Base-by-base conservation (phyloP, 2,888 invertebrate genomes). In the Epistrophe grossulariae region DNA sequence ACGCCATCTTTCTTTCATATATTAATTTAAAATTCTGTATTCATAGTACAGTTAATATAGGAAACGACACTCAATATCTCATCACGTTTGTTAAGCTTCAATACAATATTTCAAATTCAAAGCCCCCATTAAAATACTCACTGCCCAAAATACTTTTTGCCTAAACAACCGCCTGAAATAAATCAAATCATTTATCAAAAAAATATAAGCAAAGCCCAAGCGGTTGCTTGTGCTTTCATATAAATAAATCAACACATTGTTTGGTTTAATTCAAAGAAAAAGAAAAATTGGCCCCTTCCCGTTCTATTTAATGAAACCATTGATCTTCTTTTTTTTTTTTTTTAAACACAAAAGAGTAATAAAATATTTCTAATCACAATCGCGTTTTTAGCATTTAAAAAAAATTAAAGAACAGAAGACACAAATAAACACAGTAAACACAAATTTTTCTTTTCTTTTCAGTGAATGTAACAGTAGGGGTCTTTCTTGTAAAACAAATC, bases 191-290 rank as follows among this genome's bases (percentile, higher is more conserved):
- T 68, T 68, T 38, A 50, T 68, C 50, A 68, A 50, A 68, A 68
- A 50, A 68, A 50, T 17, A 13, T 15, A 68, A 24, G 24, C 24
- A 24, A 24, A 35, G 50, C 4, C 19, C 35, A 4, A 13, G 48
- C 1, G 38, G 8, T 38, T 8, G 38, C 19, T 17, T 35, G n/a
- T n/a, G 35, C 50, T 68, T 38, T 68, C 35, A 68, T 50, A 68
- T 50, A 68, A 68, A 68, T 68, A 68, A 68, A 68, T 68, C 68
- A 68, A 50, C 48, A 68, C 15, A 68, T 68, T 68, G 35, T 28
- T 68, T 50, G 66, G 31, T 50, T 68, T 38, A 68, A 68, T 68
- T 68, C 48, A 11, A 50, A 35, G 31, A n/a, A 35, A 11, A 50
- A 35, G 31, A 10, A 35, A 66, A 50, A 66, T 38, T 50, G 35